Conservation (phyloP, 2,797 vertebrate genomes). For the Periparus ater region DNA sequence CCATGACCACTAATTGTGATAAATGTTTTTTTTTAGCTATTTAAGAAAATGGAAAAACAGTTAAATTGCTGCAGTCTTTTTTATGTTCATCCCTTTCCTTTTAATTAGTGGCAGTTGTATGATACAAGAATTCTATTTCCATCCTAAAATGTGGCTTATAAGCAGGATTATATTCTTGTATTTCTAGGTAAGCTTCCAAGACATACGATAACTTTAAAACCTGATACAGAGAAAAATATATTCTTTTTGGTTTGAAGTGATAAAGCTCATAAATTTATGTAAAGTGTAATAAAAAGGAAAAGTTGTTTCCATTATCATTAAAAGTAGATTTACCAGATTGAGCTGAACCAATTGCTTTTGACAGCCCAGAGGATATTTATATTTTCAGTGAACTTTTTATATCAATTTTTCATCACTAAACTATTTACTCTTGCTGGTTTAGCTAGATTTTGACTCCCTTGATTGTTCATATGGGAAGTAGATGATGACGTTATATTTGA, state of each 20-base stretch:
- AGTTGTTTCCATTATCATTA: constrained; percentile 75
- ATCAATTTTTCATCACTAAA: constrained; percentile 69
- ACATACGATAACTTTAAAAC: background rate
- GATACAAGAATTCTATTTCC: background rate
- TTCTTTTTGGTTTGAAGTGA: constrained; percentile 58
- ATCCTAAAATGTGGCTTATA: background rate
- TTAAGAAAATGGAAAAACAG: background rate
- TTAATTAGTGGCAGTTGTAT: background rate
- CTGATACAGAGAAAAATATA: constrained; percentile 44
- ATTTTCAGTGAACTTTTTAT: constrained; percentile 68
- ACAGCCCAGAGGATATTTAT: constrained; percentile 72
- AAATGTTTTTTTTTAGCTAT: background rate
- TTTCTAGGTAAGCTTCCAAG: constrained; percentile 31
- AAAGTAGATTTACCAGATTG: constrained; percentile 72
- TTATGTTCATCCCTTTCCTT: background rate
- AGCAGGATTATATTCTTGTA: background rate
- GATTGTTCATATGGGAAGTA: constrained; percentile 69
- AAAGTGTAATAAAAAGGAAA: constrained; percentile 74
- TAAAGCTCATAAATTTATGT: constrained; percentile 71
- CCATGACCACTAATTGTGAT: background rate
- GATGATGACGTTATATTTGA: constrained; percentile 60
- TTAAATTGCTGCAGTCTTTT: background rate
- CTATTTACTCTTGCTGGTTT: constrained; percentile 65
- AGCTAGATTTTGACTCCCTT: constrained; percentile 64
- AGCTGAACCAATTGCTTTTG: constrained; percentile 68